Evolutionary conservation across 2,113 vertebrate genomes (phyloP), one percentile per base, ranked within the genome.

Genomic region (Oplegnathus fasciatus): DNA sequence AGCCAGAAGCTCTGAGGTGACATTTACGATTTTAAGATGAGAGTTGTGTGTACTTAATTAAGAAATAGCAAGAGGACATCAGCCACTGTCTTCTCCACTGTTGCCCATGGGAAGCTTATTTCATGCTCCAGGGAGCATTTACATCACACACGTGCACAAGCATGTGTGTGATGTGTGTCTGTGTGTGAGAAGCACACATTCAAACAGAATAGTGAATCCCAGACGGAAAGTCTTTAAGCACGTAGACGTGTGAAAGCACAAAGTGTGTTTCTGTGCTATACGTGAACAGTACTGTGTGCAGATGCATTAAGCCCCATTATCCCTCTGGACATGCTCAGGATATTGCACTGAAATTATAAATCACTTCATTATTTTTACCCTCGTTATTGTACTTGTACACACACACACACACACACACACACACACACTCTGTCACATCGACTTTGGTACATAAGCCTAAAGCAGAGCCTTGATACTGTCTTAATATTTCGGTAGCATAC

Each of bases 31-130:
- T 89, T 79, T 52, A 86, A 90, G 80, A 90, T 75, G 88, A 89
- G 78, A 87, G 80, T 78, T 60, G 83, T 72, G 17, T 54, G 86
- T 76, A 86, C 83, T 92, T 95, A 94, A 96, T 96, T 95, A 95
- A 92, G 90, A 92, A 93, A 89, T 92, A 87, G 88, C 91, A 85
- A n/a, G 79, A 85, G 91, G 89, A 93, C 91, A 88, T 86, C 85
- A 90, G 85, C 66, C 84, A 40, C 84, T 84, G 52, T 86, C 65
- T 58, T 84, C 65, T 57, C 77, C 73, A 84, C 71, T 89, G 91
- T 92, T 91, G 85, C 84, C 78, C 44, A 26, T 3, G 84, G 84
- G 93, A 93, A 95, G 89, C 93, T 93, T 93, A 94, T 95, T 96
- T 96, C 94, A 95, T 91, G 93, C 91, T 91, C 86, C 91, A 90